Evolutionary conservation across 2,797 vertebrate genomes (phyloP), one percentile per base, ranked within the genome.

Genomic region (Avahi laniger): DNA sequence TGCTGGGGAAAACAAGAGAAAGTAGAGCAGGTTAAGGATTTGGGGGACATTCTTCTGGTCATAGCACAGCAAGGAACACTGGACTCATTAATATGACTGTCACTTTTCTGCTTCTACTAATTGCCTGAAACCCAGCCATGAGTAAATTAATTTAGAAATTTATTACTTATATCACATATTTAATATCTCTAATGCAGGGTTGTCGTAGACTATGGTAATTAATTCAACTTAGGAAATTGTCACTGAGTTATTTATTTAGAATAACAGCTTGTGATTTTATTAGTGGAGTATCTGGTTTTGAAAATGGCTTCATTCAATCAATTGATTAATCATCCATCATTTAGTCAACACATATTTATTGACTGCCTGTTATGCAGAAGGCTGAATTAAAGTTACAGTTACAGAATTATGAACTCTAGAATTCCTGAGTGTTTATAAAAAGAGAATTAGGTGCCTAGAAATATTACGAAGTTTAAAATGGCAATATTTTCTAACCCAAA

Each of bases 171-270:
- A 93, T 93, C 63, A 75, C 59, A 76, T 88, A 79, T 90, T 95
- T 90, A 95, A 95, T 86, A 95, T 76, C 48, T 72, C 57, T 94
- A 93, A 97, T 96, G 94, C 63, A 97, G 89, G 30, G 38, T 41
- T 76, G n/a, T 52, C 75, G 18, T 82, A 89, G 89, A 57, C 4
- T 79, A 28, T 33, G 20, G 5, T 86, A 84, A 95, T 96, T 90
- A 92, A 92, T 96, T 96, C 69, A 85, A 11, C 22, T 94, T 54
- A 69, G 75, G 67, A 96, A 96, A 65, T 63, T 78, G 81, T 80
- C 43, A n/a, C 41, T 79, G 86, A 94, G 48, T 96, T 93, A 94
- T 57, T 97, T 91, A 96, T 67, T 97, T 94, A 91, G 79, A 82
- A 35, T 92, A 93, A 80, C 17, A 86, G 73, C 67, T 69, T 91